These are phyloP conservation scores for Littorina saxatilis DNA, from an alignment of 1,140 invertebrate species.

Conservation along the genomic window DNA sequence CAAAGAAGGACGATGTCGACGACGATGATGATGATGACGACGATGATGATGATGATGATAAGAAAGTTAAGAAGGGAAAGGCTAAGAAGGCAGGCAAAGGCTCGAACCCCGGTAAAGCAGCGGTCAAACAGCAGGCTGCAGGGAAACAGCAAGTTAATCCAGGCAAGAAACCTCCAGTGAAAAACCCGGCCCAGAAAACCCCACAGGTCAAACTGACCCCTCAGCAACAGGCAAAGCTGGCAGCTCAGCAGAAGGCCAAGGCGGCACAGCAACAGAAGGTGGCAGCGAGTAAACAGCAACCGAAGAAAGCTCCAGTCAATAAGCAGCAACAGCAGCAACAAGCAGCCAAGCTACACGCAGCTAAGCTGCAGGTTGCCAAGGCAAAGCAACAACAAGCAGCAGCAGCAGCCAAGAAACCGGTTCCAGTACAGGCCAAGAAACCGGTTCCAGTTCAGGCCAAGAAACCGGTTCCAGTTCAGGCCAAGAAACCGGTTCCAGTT, in stretches of 20 bases:
- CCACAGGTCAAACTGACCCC: no score
- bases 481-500: no score
- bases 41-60: constrained; percentile 12
- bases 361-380: neutral
- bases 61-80: neutral
- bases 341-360: neutral
- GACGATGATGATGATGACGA: constrained; percentile 14
- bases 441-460: neutral
- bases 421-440: neutral
- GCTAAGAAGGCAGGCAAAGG: neutral
- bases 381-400: neutral
- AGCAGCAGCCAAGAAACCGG: neutral
- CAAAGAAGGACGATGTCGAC: neutral
- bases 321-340: neutral
- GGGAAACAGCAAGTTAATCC: neutral
- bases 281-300: neutral
- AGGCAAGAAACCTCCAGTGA: neutral
- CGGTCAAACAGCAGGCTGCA: neutral
- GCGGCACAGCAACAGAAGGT: neutral
- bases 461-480: no score
- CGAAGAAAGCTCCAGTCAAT: neutral
- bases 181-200: neutral
- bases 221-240: no score
- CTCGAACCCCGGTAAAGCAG: neutral
- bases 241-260: neutral